phyloP scores from a whole-genome alignment of 2,113 vertebrate species.

The Petromus typicus region DNA sequence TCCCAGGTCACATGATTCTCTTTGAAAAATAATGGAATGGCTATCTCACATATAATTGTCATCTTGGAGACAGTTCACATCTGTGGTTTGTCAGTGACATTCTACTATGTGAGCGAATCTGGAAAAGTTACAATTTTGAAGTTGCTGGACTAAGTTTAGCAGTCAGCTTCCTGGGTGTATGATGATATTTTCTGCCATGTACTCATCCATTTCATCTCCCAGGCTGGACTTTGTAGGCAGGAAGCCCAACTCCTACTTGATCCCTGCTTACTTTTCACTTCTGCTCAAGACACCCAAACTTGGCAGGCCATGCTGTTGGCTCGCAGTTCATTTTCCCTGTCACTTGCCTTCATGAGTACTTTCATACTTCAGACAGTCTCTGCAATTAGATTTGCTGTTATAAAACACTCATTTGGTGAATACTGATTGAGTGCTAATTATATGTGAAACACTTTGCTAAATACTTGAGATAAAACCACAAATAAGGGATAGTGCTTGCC shows the following conservation, averaged over 20 bases:
- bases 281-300: conserved; percentile 4
- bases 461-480: conserved; percentile 34
- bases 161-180: conserved; percentile 26
- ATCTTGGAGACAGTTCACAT: background rate
- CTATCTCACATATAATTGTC: conserved; percentile 11
- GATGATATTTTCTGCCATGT: conserved; percentile 63
- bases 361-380: conserved; percentile 15
- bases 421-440: conserved; percentile 53
- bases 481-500: background rate
- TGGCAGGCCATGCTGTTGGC: conserved; percentile 14
- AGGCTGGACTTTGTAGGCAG: conserved; percentile 41
- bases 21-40: background rate
- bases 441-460: conserved; percentile 54
- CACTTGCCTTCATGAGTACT: background rate
- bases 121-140: conserved; percentile 40
- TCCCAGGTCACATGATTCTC: background rate
- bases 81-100: conserved; percentile 47
- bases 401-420: conserved; percentile 13
- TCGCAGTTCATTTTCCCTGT: background rate
- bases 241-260: conserved; percentile 47
- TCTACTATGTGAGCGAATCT: conserved; percentile 55
- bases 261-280: conserved; percentile 64
- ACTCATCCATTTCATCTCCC: conserved; percentile 11
- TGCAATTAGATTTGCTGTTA: conserved; percentile 46
- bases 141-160: conserved; percentile 58